A percentile compares a stretch with the other conserved stretches of the same genome.
phyloP scores from a whole-genome alignment of 2,888 invertebrate genomes.

The Ditula angustiorana region DNA sequence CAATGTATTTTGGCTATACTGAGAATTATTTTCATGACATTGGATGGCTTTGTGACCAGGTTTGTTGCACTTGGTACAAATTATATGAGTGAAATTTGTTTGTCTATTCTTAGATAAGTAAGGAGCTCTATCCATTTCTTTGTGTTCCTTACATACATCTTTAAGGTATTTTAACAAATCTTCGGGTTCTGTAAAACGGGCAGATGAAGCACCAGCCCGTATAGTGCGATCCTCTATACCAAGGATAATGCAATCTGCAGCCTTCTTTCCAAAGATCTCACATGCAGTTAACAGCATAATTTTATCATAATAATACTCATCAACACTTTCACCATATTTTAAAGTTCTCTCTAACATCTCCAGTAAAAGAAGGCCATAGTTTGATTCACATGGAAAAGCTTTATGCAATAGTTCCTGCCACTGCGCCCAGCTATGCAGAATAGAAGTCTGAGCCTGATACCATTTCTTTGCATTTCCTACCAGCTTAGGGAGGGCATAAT shows the following conservation, averaged over 20 bases:
- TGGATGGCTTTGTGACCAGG: constrained; percentile 9
- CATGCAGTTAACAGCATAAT: constrained; percentile 8
- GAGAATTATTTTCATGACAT: background rate
- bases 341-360: background rate
- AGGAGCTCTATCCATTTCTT: constrained; percentile 4
- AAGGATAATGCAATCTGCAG: constrained; percentile 4
- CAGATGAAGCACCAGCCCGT: constrained; percentile 9
- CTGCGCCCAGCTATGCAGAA: constrained; percentile 7
- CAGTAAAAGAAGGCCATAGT: background rate
- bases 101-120: background rate
- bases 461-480: constrained; percentile 5
- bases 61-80: constrained; percentile 16
- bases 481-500: constrained; percentile 1
- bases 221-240: constrained; percentile 21
- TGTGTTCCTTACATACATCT: constrained; percentile 19
- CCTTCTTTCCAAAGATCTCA: constrained; percentile 1
- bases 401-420: constrained; percentile 7
- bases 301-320: constrained; percentile 1
- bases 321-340: background rate
- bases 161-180: constrained; percentile 9
- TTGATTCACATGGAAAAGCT: background rate
- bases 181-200: constrained; percentile 5
- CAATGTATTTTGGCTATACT: background rate
- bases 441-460: constrained; percentile 4
- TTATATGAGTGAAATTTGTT: background rate